A percentile compares a stretch with the other conserved stretches of the same genome.
Evolutionary conservation across 2,888 invertebrate species (phyloP).

Genomic region (Melanophora roralis): DNA sequence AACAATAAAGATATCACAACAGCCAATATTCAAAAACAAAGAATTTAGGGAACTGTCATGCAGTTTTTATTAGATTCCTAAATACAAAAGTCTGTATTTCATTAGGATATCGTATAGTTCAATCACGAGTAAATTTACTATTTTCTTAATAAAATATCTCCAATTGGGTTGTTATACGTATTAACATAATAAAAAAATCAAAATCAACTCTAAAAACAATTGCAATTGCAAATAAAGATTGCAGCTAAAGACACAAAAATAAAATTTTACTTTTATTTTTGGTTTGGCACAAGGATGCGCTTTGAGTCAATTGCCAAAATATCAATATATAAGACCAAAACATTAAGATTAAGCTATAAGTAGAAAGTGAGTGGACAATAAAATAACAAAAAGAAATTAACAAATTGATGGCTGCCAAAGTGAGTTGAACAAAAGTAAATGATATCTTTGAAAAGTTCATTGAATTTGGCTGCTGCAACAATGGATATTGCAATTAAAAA

Average conservation of each 20-base stretch:
- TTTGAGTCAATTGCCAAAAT: background rate
- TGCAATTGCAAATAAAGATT: background rate
- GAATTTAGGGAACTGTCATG: too few species aligned
- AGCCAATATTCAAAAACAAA: too few species aligned
- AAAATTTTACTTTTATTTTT: constrained; percentile 46
- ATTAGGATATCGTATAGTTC: too few species aligned
- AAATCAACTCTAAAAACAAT: background rate
- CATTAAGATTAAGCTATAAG: background rate
- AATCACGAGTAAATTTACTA: too few species aligned
- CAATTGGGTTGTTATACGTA: too few species aligned
- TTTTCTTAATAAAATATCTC: too few species aligned
- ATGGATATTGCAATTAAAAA: background rate
- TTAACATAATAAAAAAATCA: too few species aligned
- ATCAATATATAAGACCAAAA: background rate
- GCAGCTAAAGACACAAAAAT: constrained; percentile 24
- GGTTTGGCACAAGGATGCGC: constrained; percentile 17
- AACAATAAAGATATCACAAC: too few species aligned
- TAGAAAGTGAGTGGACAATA: constrained; percentile 1
- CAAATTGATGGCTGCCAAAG: background rate
- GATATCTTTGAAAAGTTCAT: constrained; percentile 32
- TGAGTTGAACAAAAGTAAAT: background rate
- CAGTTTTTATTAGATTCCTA: too few species aligned
- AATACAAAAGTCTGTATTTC: too few species aligned
- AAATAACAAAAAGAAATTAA: constrained; percentile 12
- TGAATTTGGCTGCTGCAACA: constrained; percentile 47